These are phyloP conservation scores for Danionella dracula DNA, from an alignment of 2,797 vertebrate species.

Conservation along the genomic window DNA sequence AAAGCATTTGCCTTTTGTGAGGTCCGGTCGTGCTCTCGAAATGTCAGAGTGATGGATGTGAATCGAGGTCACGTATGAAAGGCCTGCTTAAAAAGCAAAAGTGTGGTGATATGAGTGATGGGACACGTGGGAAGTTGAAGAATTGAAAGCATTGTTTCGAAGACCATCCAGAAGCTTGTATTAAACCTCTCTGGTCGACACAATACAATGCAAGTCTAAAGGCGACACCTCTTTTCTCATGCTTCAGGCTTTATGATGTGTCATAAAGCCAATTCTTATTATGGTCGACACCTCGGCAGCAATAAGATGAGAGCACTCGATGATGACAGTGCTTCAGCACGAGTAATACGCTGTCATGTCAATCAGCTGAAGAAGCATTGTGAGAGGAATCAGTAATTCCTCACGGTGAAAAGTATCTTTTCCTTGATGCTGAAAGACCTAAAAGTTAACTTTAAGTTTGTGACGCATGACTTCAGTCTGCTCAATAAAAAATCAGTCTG, in stretches of 20 bases:
- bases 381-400: not conserved
- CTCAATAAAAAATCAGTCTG: not conserved
- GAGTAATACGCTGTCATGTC: conserved; percentile 23
- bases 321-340: conserved; percentile 20
- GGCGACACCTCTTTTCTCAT: conserved; percentile 13
- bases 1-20: conserved; percentile 32
- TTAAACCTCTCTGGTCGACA: conserved; percentile 10
- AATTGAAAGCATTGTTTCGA: conserved; percentile 38
- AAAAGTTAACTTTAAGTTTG: not conserved
- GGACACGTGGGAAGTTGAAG: conserved; percentile 28
- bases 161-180: conserved; percentile 1
- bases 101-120: conserved; percentile 59
- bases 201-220: not conserved
- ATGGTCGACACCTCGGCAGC: not conserved
- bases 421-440: not conserved
- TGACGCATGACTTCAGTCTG: not conserved
- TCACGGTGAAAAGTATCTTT: not conserved
- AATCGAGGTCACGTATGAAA: conserved; percentile 71
- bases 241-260: conserved; percentile 18
- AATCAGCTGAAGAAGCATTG: conserved; percentile 15
- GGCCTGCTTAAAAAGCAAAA: conserved; percentile 57
- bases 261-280: conserved; percentile 19
- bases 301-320: conserved; percentile 16
- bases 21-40: conserved; percentile 47
- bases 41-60: conserved; percentile 68